Evolutionary conservation across 2,888 invertebrate genomes (phyloP), one percentile per base, ranked within the genome.

Genomic region (Pyrrhosoma nymphula): DNA sequence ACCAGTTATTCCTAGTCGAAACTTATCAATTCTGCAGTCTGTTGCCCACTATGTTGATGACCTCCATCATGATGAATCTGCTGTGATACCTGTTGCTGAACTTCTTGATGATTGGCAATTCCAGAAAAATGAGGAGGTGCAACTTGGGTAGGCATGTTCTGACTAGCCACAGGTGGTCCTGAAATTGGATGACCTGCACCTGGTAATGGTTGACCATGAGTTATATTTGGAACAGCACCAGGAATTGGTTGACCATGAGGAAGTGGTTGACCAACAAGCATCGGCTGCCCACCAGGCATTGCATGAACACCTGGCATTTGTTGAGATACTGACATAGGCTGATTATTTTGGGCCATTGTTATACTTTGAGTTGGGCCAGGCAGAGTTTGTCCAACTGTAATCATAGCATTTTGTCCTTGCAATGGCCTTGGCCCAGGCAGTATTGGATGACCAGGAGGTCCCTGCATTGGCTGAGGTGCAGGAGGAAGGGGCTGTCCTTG

Each of bases 11-110:
- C 16, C 26, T 93, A 93, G n/a, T 93, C 93, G 47, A 93, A 93
- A 69, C 93, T 93, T 39, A 93, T 93, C 93, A 93, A 93, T 69
- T 93, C 93, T 23, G 93, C 93, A 63, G 93, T 93, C 47, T 93
- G 93, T 47, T 93, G 93, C 30, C 93, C 69, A 47, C 93, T 93
- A 35, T 39, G 93, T 47, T 69, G 93, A 16, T 55, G 93, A 16
- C 93, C 93, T 26, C 69, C 93, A 75, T 93, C 69, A n/a, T 35
- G 93, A n/a, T 93, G 93, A 6, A 63, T 35, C 26, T 93, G 93
- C 63, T 93, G 93, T 47, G 93, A 63, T 26, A 69, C 35, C 39
- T 93, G 93, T n/a, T 69, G 47, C 55, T 69, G 93, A 39, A 69
- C 93, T 47, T 93, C 93, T 47, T 93, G 93, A 47, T 56, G 60